Evolutionary conservation across 2,888 invertebrate species (phyloP).

Genomic region (Philhelius pedissequus): DNA sequence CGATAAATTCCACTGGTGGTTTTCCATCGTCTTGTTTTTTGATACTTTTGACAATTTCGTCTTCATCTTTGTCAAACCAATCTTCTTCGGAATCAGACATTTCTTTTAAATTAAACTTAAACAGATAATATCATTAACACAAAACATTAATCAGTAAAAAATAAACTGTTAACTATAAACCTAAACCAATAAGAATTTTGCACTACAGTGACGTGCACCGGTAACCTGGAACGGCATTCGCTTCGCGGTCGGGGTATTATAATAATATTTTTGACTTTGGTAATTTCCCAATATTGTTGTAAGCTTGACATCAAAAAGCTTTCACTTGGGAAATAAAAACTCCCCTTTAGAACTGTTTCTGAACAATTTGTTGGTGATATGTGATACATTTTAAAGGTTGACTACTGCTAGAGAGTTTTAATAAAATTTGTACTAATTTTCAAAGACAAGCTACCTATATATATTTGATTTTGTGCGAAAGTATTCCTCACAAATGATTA

Average conservation of each 20-base stretch:
- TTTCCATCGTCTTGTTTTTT: conserved; percentile 68
- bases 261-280: neutral
- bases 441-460: no score
- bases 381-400: no score
- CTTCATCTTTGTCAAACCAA: conserved; percentile 78
- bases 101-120: neutral
- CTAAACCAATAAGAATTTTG: neutral
- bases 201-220: neutral
- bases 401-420: no score
- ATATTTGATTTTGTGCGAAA: no score
- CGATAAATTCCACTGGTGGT: conserved; percentile 56
- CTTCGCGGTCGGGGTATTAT: no score
- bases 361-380: no score
- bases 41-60: conserved; percentile 74
- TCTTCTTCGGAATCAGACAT: conserved; percentile 72
- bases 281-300: conserved; percentile 2
- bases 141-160: neutral
- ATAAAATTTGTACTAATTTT: no score
- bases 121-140: neutral
- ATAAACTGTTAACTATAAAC: conserved; percentile 3
- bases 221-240: neutral
- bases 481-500: no score
- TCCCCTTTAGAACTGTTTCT: neutral
- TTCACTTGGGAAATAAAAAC: neutral
- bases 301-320: neutral